These are phyloP conservation scores for Caretta caretta DNA, from an alignment of 2,113 vertebrate genomes.

Conservation along the genomic window DNA sequence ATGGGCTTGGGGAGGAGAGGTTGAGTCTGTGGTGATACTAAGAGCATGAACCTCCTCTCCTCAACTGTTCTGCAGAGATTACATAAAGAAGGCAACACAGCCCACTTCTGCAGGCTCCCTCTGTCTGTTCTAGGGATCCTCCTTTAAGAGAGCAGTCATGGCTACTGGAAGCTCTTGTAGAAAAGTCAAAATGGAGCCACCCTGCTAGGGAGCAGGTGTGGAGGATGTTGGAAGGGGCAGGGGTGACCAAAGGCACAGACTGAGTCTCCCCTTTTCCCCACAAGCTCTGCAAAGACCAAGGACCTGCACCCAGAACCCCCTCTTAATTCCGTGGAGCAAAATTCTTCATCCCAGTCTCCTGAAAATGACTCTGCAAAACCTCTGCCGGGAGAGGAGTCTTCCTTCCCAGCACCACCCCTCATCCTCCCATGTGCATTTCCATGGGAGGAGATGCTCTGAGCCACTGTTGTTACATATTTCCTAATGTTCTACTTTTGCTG, in stretches of 20 bases:
- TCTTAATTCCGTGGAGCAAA: not conserved
- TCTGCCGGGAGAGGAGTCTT: not conserved
- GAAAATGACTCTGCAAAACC: not conserved
- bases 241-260: not conserved
- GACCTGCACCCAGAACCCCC: not conserved
- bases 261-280: not conserved
- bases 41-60: not conserved
- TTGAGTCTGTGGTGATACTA: not conserved
- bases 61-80: not conserved
- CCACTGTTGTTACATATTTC: not conserved
- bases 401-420: not conserved
- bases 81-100: not conserved
- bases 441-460: not conserved
- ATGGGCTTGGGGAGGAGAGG: not conserved
- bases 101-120: not conserved
- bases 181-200: not conserved
- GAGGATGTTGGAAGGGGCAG: not conserved
- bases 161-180: not conserved
- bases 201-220: not conserved
- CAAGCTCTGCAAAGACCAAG: not conserved
- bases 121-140: not conserved
- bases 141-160: not conserved
- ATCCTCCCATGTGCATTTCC: not conserved
- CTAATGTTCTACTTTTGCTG: not conserved
- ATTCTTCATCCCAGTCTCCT: not conserved